These are phyloP conservation scores for Camponotus floridanus DNA, from an alignment of 1,140 invertebrate species.

Conservation along the genomic window DNA sequence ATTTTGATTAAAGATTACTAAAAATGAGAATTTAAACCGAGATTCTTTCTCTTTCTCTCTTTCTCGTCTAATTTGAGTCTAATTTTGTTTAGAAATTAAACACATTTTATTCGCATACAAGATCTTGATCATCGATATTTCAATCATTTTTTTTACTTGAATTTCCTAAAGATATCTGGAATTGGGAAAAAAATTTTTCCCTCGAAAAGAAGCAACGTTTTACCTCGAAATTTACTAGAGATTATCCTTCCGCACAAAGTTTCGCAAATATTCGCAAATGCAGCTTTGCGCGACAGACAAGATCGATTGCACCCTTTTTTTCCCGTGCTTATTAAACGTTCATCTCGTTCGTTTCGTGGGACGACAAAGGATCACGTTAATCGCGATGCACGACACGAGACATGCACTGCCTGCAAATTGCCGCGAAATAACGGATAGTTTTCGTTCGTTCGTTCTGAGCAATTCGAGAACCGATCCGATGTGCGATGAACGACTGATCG, in stretches of 20 bases:
- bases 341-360: background rate
- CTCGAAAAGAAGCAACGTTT: background rate
- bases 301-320: background rate
- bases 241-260: background rate
- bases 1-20: conserved; percentile 1
- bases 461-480: conserved; percentile 33
- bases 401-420: conserved; percentile 6
- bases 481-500: conserved; percentile 1
- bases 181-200: background rate
- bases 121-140: background rate
- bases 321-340: conserved; percentile 27
- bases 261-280: background rate
- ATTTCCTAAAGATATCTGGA: background rate
- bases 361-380: conserved; percentile 43
- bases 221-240: background rate
- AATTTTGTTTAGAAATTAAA: background rate
- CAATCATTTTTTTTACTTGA: background rate
- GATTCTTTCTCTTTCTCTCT: too few species aligned
- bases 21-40: background rate
- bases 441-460: conserved; percentile 39
- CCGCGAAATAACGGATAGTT: conserved; percentile 30
- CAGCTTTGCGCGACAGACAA: background rate
- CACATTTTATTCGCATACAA: background rate
- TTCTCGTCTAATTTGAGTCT: background rate
- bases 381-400: background rate